Conservation (phyloP, 2,888 invertebrate species). For the Cybosia mesomella region DNA sequence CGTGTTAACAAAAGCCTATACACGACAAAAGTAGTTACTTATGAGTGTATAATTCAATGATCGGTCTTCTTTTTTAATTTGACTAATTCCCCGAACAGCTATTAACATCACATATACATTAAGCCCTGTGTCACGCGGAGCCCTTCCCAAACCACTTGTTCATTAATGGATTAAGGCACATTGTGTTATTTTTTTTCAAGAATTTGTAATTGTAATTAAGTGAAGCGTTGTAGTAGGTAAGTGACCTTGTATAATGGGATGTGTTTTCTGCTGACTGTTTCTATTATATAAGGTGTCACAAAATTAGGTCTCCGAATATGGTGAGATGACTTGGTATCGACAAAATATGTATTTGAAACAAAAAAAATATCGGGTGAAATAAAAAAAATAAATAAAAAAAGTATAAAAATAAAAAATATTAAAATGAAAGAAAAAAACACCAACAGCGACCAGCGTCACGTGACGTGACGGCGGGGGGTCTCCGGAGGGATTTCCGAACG, state of each 20-base stretch:
- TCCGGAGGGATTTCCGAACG: too few relatives aligned
- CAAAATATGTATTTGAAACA: too few relatives aligned
- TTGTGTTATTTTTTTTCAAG: not conserved
- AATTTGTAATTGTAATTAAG: not conserved
- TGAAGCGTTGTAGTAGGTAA: not conserved
- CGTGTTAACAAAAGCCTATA: not conserved
- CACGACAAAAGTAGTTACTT: not conserved
- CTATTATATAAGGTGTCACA: too few relatives aligned
- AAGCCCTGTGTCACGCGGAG: not conserved
- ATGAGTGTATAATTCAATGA: not conserved
- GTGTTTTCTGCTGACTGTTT: too few relatives aligned
- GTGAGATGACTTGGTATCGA: too few relatives aligned
- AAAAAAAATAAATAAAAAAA: too few relatives aligned
- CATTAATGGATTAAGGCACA: slow-evolving; percentile 6
- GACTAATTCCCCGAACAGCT: slow-evolving; percentile 6
- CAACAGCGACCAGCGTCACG: too few relatives aligned
- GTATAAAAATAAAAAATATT: too few relatives aligned
- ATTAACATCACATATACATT: slow-evolving; percentile 5
- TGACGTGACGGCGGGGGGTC: too few relatives aligned
- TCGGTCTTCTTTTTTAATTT: not conserved
- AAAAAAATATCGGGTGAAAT: too few relatives aligned
- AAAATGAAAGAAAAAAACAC: too few relatives aligned
- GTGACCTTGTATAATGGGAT: not conserved
- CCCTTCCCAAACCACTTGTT: slow-evolving; percentile 11
- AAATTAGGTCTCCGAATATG: too few relatives aligned